Evolutionary conservation across 2,797 vertebrate genomes (phyloP).

Genomic region (Brachyrhaphis roseni): DNA sequence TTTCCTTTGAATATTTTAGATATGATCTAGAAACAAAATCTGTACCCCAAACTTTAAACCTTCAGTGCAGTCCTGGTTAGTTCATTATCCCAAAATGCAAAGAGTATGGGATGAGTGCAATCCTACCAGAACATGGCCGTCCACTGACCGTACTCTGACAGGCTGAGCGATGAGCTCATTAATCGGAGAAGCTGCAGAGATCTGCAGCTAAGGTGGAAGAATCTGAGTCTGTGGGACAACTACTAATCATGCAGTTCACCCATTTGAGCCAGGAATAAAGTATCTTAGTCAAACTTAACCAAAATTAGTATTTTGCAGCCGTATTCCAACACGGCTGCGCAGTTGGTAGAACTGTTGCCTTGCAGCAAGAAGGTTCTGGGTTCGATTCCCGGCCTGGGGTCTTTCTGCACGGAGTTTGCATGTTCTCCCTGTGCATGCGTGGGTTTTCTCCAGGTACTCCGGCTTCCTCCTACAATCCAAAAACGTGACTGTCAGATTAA

Average conservation of each 20-base stretch:
- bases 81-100: background rate
- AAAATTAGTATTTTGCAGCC: no score
- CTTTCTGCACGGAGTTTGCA: no score
- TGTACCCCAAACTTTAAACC: background rate
- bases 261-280: background rate
- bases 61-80: background rate
- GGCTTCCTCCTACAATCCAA: no score
- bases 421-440: no score
- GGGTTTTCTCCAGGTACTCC: no score
- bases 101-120: background rate
- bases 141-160: background rate
- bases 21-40: background rate
- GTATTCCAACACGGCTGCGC: no score
- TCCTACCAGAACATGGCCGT: background rate
- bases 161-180: background rate
- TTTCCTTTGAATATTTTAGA: background rate
- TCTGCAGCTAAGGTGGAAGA: background rate
- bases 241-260: background rate
- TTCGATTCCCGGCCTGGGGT: no score
- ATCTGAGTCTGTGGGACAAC: background rate
- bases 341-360: no score
- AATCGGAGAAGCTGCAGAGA: background rate
- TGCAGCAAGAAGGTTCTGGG: no score
- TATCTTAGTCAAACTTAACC: background rate
- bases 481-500: no score